A percentile compares a stretch with the other conserved stretches of the same genome.
Evolutionary conservation across 2,797 vertebrate species (phyloP).

Genomic region (Phoeniculus purpureus): DNA sequence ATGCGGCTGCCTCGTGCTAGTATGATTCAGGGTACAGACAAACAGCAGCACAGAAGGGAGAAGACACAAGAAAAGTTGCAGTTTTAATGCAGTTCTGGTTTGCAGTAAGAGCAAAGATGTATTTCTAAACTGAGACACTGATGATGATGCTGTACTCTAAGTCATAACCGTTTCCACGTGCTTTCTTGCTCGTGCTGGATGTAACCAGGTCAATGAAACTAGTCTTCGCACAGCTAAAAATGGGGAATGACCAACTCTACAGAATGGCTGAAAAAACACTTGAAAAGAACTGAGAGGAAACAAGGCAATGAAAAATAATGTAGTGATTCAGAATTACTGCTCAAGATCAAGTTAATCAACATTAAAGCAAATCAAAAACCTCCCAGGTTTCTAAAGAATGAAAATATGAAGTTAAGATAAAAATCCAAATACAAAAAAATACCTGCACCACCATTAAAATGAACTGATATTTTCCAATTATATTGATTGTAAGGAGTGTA

Average conservation of each 20-base stretch:
- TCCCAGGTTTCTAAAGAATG: not conserved
- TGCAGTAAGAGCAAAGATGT: not conserved
- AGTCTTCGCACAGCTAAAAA: not conserved
- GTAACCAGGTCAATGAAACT: not conserved
- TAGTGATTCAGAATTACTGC: not conserved
- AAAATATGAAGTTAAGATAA: not conserved
- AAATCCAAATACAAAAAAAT: not conserved
- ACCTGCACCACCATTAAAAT: not conserved
- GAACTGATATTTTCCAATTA: not conserved
- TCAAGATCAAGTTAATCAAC: not conserved
- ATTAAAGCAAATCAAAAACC: not conserved
- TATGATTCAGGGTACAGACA: constrained; percentile 70
- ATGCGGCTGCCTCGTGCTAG: constrained; percentile 98
- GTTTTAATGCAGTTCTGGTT: constrained; percentile 63
- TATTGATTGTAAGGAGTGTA: not conserved
- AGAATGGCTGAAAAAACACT: not conserved
- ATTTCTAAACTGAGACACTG: constrained; percentile 29
- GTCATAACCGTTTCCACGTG: not conserved
- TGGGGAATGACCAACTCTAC: not conserved
- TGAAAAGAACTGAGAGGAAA: not conserved
- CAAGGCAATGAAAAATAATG: not conserved
- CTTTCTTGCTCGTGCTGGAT: not conserved
- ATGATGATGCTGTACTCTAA: not conserved
- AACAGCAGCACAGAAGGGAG: constrained; percentile 71
- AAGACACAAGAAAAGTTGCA: constrained; percentile 74